Percentiles rank a stretch among this genome's conserved stretches.
Conservation (phyloP, 2,888 invertebrate genomes). For the Papilio demoleus region DNA sequence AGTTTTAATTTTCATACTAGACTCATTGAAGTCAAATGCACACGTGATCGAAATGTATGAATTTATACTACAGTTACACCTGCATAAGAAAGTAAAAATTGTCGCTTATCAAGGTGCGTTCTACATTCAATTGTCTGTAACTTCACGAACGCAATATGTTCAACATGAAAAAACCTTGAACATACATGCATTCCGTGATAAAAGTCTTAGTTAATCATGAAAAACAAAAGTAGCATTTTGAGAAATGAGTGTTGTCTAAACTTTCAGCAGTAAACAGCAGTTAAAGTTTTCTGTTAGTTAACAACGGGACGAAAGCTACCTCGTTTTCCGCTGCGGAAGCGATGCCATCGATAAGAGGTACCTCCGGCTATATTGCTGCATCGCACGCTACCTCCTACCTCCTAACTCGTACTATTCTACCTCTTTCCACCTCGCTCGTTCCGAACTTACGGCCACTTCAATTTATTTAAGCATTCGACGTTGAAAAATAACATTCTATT, state of each 20-base stretch:
- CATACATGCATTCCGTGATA: not conserved
- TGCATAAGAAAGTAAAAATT: too few species aligned
- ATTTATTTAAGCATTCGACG: conserved; percentile 40
- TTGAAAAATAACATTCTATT: conserved; percentile 28
- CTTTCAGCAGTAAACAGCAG: conserved; percentile 49
- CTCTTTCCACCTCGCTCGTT: conserved; percentile 49
- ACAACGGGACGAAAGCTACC: conserved; percentile 55
- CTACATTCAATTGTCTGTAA: not conserved
- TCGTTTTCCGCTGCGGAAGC: conserved; percentile 62
- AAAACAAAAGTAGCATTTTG: conserved; percentile 27
- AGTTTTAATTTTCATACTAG: too few species aligned
- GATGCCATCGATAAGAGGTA: conserved; percentile 64
- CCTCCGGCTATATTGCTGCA: conserved; percentile 59
- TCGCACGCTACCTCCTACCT: conserved; percentile 57
- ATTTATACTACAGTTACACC: too few species aligned
- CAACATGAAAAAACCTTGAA: not conserved
- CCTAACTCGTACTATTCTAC: conserved; percentile 39
- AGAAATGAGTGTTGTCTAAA: conserved; percentile 43
- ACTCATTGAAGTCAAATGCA: too few species aligned
- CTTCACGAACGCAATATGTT: not conserved
- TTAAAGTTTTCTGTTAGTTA: conserved; percentile 62
- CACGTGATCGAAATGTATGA: too few species aligned
- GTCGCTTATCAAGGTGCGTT: too few species aligned
- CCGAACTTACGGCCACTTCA: conserved; percentile 38
- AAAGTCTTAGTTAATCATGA: not conserved